These are phyloP conservation scores for Caranx melampygus DNA, from an alignment of 2,113 vertebrate species.

Conservation along the genomic window DNA sequence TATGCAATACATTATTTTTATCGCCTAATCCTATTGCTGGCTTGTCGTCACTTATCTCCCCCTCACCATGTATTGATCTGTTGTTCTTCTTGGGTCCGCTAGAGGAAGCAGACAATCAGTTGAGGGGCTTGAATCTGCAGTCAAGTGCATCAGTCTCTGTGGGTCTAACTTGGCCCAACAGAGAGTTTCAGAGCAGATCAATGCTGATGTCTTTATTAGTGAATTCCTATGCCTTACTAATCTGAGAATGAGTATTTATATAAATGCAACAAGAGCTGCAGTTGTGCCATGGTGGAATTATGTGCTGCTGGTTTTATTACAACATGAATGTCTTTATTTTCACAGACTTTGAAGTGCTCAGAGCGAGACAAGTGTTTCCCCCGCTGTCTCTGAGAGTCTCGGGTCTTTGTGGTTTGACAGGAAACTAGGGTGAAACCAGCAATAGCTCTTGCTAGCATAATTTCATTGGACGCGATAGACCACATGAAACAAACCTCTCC, in stretches of 20 bases:
- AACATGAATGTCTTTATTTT: constrained; percentile 19
- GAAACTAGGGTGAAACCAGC: constrained; percentile 68
- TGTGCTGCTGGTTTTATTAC: not conserved
- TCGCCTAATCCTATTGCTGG: not conserved
- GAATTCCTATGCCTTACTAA: not conserved
- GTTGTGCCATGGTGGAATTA: not conserved
- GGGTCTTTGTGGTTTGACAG: constrained; percentile 63
- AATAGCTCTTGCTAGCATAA: constrained; percentile 29
- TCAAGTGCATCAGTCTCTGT: constrained; percentile 5
- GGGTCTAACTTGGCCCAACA: not conserved
- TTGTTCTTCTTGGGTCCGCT: constrained; percentile 3
- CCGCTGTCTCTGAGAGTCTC: constrained; percentile 9
- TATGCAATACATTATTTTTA: not conserved
- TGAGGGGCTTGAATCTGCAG: not conserved
- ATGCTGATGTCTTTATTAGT: constrained; percentile 18
- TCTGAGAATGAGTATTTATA: not conserved
- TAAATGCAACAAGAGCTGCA: not conserved
- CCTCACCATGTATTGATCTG: constrained; percentile 11
- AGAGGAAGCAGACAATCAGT: constrained; percentile 24
- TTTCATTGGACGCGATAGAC: constrained; percentile 30
- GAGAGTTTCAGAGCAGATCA: constrained; percentile 20
- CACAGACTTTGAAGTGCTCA: constrained; percentile 45
- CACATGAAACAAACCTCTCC: constrained; percentile 56
- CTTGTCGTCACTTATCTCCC: not conserved
- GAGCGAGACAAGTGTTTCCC: constrained; percentile 20